A percentile compares a stretch with the other conserved stretches of the same genome.
Evolutionary conservation across 1,140 invertebrate genomes (phyloP).

Genomic region (Drosophila mojavensis): DNA sequence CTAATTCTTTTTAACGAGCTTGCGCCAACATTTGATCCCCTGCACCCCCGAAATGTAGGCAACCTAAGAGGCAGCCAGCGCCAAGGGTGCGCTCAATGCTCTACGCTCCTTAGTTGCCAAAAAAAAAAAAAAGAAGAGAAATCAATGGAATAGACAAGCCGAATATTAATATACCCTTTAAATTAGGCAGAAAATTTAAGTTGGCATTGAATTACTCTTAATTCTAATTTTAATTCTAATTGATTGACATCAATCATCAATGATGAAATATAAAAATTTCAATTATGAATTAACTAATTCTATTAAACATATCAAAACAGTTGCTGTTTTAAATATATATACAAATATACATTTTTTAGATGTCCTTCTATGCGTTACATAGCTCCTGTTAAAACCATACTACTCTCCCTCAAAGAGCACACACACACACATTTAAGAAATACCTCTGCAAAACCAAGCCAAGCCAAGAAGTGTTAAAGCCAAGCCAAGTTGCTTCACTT

Average conservation of each 20-base stretch:
- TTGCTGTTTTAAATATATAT: no score
- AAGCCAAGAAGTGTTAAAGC: conserved; percentile 78
- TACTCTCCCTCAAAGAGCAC: neutral
- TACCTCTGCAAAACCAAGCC: conserved; percentile 25
- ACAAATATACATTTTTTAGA: conserved; percentile 22
- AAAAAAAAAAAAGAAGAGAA: conserved; percentile 38
- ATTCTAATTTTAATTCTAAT: no score
- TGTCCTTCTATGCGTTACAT: neutral
- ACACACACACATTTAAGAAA: neutral
- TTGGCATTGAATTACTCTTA: no score
- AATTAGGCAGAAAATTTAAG: no score
- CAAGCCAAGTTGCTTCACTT: conserved; percentile 70
- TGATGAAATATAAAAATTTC: no score
- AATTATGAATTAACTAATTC: no score
- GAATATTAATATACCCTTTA: no score
- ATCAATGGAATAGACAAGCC: neutral
- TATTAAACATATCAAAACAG: no score
- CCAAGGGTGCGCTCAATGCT: conserved; percentile 27
- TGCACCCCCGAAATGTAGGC: neutral
- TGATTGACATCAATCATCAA: no score
- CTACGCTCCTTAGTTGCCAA: conserved; percentile 45
- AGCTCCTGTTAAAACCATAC: no score
- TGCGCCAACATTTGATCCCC: conserved; percentile 78
- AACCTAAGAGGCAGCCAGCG: conserved; percentile 43
- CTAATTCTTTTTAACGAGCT: conserved; percentile 83